Percentiles rank a stretch among this genome's conserved stretches.
These are phyloP conservation scores for Dascyllus trimaculatus DNA, from an alignment of 2,113 vertebrate species.

Conservation along the genomic window DNA sequence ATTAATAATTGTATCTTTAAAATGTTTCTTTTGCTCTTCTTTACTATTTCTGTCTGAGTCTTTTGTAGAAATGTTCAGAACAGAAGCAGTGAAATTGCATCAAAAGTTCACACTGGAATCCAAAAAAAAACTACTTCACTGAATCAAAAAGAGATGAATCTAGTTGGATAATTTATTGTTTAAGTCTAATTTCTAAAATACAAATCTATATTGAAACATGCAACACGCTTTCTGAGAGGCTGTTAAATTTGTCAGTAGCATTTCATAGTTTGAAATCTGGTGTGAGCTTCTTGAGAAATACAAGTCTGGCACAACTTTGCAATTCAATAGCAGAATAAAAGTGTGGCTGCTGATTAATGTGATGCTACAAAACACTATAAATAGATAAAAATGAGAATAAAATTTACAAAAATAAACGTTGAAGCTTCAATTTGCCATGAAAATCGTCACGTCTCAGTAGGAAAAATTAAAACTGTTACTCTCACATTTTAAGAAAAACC, in stretches of 20 bases:
- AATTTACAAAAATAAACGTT: not conserved
- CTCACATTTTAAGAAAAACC: not conserved
- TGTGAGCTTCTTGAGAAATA: not conserved
- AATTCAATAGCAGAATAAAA: not conserved
- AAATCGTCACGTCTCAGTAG: not conserved
- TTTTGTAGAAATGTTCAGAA: not conserved
- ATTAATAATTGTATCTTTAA: not conserved
- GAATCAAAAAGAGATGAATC: not conserved
- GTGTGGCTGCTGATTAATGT: not conserved
- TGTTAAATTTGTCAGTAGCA: not conserved
- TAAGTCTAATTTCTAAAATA: not conserved
- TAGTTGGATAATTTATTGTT: not conserved
- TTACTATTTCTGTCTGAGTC: not conserved
- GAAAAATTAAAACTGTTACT: not conserved
- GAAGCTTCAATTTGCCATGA: not conserved
- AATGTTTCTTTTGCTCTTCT: not conserved
- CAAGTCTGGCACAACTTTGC: not conserved
- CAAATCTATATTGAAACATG: not conserved
- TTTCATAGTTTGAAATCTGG: not conserved
- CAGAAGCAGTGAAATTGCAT: not conserved
- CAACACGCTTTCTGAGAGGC: not conserved
- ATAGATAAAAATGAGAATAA: not conserved
- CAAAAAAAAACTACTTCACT: not conserved
- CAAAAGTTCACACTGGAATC: not conserved
- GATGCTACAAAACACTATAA: not conserved